A percentile compares a stretch with the other conserved stretches of the same genome.
Evolutionary conservation across 2,113 vertebrate genomes (phyloP).

Genomic region (Indicator maculatus): DNA sequence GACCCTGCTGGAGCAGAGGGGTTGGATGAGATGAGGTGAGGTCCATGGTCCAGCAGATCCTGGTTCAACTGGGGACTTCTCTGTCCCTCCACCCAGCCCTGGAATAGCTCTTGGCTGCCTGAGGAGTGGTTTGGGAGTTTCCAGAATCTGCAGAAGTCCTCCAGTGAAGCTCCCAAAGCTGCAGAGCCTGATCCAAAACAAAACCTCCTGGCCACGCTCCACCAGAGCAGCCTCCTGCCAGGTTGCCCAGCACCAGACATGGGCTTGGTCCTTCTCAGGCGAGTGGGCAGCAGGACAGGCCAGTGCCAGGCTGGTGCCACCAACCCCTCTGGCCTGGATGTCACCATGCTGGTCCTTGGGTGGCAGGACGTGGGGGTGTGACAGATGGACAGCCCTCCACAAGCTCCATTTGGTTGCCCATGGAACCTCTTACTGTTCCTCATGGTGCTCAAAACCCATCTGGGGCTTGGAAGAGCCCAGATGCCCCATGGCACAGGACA

Average conservation of each 20-base stretch:
- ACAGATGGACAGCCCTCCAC: no score
- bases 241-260: background rate
- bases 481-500: no score
- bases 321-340: background rate
- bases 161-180: background rate
- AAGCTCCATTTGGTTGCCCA: background rate
- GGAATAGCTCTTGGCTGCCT: background rate
- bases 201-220: background rate
- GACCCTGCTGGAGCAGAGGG: background rate
- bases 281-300: no score
- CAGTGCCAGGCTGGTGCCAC: no score
- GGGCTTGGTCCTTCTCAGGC: background rate
- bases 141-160: background rate
- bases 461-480: no score
- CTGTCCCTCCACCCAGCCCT: background rate
- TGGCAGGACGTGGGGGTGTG: no score
- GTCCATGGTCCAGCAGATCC: background rate
- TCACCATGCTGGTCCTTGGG: accelerated
- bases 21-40: no score
- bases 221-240: background rate
- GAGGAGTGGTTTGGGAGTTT: background rate
- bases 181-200: background rate
- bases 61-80: background rate
- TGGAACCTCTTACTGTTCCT: background rate
- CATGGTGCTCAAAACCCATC: background rate